A percentile compares a stretch with the other conserved stretches of the same genome.
Evolutionary conservation across 2,888 invertebrate genomes (phyloP).

Genomic region (Zelleria hepariella): DNA sequence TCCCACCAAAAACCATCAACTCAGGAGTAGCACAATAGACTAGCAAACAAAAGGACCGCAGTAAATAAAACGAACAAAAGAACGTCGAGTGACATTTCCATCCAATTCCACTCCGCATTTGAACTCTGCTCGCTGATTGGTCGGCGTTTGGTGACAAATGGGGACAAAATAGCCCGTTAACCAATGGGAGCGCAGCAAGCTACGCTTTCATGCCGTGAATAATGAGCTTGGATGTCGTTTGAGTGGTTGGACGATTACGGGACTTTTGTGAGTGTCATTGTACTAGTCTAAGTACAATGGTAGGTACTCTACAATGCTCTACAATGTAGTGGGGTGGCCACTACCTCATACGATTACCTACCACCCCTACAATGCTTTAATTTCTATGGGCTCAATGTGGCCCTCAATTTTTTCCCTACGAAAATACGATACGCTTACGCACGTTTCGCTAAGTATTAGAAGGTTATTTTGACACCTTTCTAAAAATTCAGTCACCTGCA

Average conservation of each 20-base stretch:
- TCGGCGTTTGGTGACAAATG: slow-evolving; percentile 64
- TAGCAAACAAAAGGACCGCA: slow-evolving; percentile 25
- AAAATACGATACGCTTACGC: no score
- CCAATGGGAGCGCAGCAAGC: slow-evolving; percentile 37
- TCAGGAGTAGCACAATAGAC: slow-evolving; percentile 10
- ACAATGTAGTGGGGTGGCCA: no score
- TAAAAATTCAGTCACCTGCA: no score
- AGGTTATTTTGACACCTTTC: no score
- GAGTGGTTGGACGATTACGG: not conserved
- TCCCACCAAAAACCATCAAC: not conserved
- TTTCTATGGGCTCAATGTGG: no score
- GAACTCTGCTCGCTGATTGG: slow-evolving; percentile 44
- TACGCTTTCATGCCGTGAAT: slow-evolving; percentile 4
- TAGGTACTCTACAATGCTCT: not conserved
- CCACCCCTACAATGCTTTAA: no score
- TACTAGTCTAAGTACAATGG: not conserved
- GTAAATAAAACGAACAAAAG: slow-evolving; percentile 36
- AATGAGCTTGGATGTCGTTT: slow-evolving; percentile 3
- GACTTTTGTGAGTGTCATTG: not conserved
- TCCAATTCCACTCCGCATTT: slow-evolving; percentile 41
- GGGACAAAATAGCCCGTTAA: slow-evolving; percentile 45
- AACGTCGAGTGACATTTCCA: slow-evolving; percentile 48
- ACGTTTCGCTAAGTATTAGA: no score
- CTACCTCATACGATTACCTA: no score
- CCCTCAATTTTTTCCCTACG: no score